Percentiles rank a stretch among this genome's conserved stretches.
phyloP scores from a whole-genome alignment of 2,113 vertebrate genomes.

The Galeopterus variegatus region DNA sequence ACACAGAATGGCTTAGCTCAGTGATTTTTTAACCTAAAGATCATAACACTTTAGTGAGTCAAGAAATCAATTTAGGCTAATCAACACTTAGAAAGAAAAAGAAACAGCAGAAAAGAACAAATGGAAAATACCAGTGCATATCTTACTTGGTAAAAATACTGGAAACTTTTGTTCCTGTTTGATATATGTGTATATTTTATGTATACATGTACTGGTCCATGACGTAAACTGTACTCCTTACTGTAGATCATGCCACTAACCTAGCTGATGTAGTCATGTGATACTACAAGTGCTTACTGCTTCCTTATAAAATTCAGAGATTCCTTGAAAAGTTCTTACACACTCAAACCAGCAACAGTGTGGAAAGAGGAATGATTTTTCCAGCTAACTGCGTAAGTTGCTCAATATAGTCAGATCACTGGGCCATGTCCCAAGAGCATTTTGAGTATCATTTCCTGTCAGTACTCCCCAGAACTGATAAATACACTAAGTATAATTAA shows the following conservation, averaged over 20 bases:
- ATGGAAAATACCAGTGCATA: background rate
- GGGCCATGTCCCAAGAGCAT: constrained; percentile 11
- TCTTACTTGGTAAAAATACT: constrained; percentile 19
- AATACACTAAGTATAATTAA: constrained; percentile 22
- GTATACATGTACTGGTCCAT: background rate
- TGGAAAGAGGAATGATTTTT: constrained; percentile 34
- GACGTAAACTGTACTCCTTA: background rate
- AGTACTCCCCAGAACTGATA: background rate
- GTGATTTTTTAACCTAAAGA: constrained; percentile 61
- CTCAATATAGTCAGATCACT: constrained; percentile 16
- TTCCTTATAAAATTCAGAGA: constrained; percentile 13
- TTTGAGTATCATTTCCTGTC: constrained; percentile 46
- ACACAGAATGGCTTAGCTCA: background rate
- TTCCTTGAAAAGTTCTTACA: background rate
- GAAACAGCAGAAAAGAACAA: background rate
- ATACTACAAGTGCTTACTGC: background rate
- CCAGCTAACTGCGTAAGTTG: constrained; percentile 28
- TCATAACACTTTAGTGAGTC: constrained; percentile 38
- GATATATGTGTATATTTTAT: background rate
- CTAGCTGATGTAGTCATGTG: background rate
- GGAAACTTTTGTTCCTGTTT: constrained; percentile 13
- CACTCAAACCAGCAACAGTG: background rate
- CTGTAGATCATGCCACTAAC: background rate
- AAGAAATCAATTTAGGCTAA: constrained; percentile 63
- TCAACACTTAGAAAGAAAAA: constrained; percentile 42